Percentiles rank a stretch among this genome's conserved stretches.
Evolutionary conservation across 2,113 vertebrate species (phyloP).

Genomic region (Apteryx mantelli): DNA sequence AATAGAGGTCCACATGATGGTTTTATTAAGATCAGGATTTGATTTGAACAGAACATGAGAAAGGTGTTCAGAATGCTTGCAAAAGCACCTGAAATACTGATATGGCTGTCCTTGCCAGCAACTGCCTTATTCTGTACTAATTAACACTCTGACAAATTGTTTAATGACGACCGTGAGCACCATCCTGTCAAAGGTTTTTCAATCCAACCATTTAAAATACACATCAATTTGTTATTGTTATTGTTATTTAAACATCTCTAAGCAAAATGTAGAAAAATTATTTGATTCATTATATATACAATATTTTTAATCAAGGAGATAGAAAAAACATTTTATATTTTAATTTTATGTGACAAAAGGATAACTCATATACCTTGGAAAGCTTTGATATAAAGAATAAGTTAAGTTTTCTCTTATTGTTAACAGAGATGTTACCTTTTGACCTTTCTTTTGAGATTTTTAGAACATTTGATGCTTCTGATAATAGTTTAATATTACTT

Average conservation of each 20-base stretch:
- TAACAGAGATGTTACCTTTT: slow-evolving; percentile 74
- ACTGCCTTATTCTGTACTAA: neutral
- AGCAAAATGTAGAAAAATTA: neutral
- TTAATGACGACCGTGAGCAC: neutral
- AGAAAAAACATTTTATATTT: neutral
- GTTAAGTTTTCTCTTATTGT: slow-evolving; percentile 76
- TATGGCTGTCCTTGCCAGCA: neutral
- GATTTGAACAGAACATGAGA: neutral
- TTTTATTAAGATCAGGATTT: neutral
- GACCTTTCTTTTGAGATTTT: slow-evolving; percentile 76
- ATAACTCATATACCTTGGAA: slow-evolving; percentile 9
- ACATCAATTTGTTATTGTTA: neutral
- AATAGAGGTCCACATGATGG: neutral
- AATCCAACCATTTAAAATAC: neutral
- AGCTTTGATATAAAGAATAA: slow-evolving; percentile 67
- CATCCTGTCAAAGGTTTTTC: neutral
- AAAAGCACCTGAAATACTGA: neutral
- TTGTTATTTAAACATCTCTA: neutral
- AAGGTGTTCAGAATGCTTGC: neutral
- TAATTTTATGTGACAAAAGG: slow-evolving; percentile 35
- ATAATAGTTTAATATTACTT: slow-evolving; percentile 81
- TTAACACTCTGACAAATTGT: neutral
- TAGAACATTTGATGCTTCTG: slow-evolving; percentile 76
- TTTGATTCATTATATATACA: neutral
- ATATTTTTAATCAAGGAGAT: neutral